These are phyloP conservation scores for Equus quagga DNA, from an alignment of 2,113 vertebrate species.

Conservation along the genomic window DNA sequence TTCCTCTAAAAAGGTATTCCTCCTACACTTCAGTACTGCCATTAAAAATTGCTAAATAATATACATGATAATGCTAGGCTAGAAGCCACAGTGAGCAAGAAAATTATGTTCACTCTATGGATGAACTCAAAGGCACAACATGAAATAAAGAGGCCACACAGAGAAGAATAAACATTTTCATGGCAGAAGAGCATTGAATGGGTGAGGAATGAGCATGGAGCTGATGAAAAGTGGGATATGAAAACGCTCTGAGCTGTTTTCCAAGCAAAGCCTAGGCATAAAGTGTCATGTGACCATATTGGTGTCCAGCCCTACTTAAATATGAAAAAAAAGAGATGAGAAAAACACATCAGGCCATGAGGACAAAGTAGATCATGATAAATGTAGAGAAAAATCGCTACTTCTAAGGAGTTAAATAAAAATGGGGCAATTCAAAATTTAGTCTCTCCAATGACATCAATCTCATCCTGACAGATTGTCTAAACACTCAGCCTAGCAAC, in stretches of 20 bases:
- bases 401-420: slow-evolving; percentile 1
- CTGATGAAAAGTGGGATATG: not conserved
- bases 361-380: not conserved
- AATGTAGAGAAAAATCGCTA: not conserved
- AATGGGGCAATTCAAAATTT: not conserved
- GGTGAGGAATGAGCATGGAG: not conserved
- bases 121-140: not conserved
- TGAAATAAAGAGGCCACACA: not conserved
- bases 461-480: not conserved
- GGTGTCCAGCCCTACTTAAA: not conserved
- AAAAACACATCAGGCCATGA: not conserved
- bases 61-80: not conserved
- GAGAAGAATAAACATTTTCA: not conserved
- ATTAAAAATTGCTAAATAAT: slow-evolving; percentile 6
- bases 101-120: not conserved
- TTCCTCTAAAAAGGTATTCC: not conserved
- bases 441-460: not conserved
- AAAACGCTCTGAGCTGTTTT: not conserved
- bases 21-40: not conserved
- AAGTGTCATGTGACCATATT: not conserved
- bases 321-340: not conserved
- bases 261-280: not conserved
- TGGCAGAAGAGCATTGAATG: not conserved
- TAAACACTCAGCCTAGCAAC: not conserved
- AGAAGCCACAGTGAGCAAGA: not conserved